Base-by-base conservation (phyloP, 2,113 vertebrate genomes). In the Osmerus eperlanus region DNA sequence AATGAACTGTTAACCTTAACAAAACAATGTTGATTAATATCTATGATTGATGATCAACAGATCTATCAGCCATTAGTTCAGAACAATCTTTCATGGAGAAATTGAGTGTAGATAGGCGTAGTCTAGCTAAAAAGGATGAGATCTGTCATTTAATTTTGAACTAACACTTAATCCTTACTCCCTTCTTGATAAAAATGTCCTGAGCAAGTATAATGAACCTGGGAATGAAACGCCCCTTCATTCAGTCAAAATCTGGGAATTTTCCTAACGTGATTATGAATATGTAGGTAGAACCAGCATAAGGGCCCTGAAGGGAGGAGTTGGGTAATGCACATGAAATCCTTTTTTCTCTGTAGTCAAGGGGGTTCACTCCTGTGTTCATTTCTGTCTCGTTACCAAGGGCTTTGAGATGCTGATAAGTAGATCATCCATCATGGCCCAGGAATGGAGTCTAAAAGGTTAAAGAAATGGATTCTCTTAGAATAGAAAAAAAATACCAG, bases 341-440 rank as follows among this genome's bases (percentile, higher is more conserved):
- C 68, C n/a, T 21, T 6, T 47, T 3, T 29, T 53, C 29, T 70
- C 58, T 73, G 36, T 67, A 76, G 80, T 81, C 78, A 52, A 59
- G 80, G 65, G 72, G 70, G 83, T 79, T 83, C 64, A 80, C 78
- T 86, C 76, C 82, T 76, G 70, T 82, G 86, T 85, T 88, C 77
- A 83, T 89, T 86, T 88, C 85, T 78, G 77, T 89, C 89, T 89
- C 84, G 89, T 91, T 91, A 89, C 82, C 73, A 72, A 81, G 74
- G 68, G 76, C 75, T 75, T 52, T 78, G 69, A 86, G 84, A 74
- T 76, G 73, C 84, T 88, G 85, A 86, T 90, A 87, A 83, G 74
- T 79, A 85, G 81, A 81, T 76, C 86, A 91, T 91, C 89, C 86
- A 91, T 92, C 91, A 91, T 56, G 13, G 58, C 67, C 81, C 72